A percentile compares a stretch with the other conserved stretches of the same genome.
phyloP scores from a whole-genome alignment of 2,113 vertebrate genomes.

The Pseudorectes ferrugineus region DNA sequence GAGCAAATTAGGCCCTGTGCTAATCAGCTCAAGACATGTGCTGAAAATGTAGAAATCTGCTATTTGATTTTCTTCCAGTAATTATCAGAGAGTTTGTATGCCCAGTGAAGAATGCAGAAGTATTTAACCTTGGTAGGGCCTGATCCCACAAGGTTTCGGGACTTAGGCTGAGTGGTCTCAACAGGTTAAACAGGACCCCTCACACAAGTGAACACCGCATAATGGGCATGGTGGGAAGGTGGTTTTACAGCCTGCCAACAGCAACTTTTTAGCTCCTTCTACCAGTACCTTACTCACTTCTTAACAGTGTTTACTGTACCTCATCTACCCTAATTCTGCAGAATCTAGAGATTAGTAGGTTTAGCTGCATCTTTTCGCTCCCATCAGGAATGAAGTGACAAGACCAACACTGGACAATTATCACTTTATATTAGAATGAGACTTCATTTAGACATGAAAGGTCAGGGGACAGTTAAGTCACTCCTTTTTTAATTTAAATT shows the following conservation, averaged over 20 bases:
- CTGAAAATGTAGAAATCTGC: neutral
- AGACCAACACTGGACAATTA: conserved; percentile 30
- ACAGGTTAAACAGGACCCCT: neutral
- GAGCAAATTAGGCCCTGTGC: conserved; percentile 43
- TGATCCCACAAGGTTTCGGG: neutral
- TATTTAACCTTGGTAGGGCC: neutral
- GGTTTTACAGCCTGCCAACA: neutral
- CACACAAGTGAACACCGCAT: neutral
- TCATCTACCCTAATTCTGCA: neutral
- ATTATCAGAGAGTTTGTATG: neutral
- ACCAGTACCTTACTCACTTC: neutral
- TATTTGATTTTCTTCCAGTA: conserved; percentile 30
- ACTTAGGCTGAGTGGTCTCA: neutral
- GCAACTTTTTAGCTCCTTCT: neutral
- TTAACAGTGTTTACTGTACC: neutral
- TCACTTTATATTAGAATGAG: conserved; percentile 31
- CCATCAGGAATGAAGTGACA: neutral
- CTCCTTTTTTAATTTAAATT: conserved; percentile 56
- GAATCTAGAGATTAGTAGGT: neutral
- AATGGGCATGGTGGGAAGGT: neutral
- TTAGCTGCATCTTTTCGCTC: neutral
- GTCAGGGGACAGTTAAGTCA: conserved; percentile 36
- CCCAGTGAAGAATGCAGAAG: neutral
- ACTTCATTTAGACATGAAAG: conserved; percentile 5
- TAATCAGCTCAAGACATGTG: conserved; percentile 46